Conservation (phyloP, 2,888 invertebrate genomes). For the Aethes cnicana region DNA sequence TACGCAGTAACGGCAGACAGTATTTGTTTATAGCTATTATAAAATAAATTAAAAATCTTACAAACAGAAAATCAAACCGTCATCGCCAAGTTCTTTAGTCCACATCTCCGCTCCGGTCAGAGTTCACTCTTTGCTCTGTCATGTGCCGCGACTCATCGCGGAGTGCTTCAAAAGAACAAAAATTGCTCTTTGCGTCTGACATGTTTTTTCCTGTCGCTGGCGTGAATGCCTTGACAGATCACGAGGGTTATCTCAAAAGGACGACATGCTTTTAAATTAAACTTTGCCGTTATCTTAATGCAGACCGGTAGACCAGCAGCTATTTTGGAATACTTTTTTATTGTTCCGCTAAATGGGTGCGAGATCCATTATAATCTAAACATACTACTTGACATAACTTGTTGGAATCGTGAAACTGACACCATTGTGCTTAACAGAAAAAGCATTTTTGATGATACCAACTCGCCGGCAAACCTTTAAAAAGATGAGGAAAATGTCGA, state of each 20-base stretch:
- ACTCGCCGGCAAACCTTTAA: no score
- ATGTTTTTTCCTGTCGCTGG: conserved; percentile 7
- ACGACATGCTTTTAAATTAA: not conserved
- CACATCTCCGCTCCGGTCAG: not conserved
- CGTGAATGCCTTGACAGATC: conserved; percentile 2
- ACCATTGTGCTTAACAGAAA: no score
- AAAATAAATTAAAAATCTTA: no score
- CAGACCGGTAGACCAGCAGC: not conserved
- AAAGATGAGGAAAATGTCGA: no score
- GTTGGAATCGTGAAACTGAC: not conserved
- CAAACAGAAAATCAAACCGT: no score
- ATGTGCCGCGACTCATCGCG: not conserved
- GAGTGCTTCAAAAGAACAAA: no score
- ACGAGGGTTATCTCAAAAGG: conserved; percentile 9
- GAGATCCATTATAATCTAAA: not conserved
- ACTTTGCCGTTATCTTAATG: conserved; percentile 7
- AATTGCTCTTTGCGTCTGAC: not conserved
- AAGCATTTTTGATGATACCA: no score
- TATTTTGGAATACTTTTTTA: not conserved
- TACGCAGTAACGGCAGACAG: no score
- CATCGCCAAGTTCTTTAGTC: no score
- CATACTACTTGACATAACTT: not conserved
- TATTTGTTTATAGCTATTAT: no score
- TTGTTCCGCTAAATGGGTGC: not conserved
- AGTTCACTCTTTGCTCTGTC: not conserved